Evolutionary conservation across 2,113 vertebrate genomes (phyloP), one percentile per base, ranked within the genome.

Genomic region (Athene cunicularia): DNA sequence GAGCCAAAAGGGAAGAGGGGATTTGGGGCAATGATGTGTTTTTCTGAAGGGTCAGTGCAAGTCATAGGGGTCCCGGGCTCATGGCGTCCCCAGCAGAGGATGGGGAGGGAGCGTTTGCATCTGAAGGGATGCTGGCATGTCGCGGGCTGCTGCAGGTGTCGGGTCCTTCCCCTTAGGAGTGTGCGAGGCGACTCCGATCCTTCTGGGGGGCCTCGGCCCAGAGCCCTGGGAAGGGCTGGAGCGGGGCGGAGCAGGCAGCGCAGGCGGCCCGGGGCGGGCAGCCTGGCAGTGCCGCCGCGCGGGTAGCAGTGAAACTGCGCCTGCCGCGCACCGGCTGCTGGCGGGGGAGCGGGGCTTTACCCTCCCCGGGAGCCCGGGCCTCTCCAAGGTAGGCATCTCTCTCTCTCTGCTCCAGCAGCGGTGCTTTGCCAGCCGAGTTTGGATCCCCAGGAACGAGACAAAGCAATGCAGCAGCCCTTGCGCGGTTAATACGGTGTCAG

Each of bases 221-320:
- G 35, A 71, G 43, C 67, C 59, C 26, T 37, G 71, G 41, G 43
- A 28, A 52, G 49, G 14, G 70, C 66, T 37, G 33, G 52, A 27
- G 27, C 15, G 6, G 47, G 2, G 18, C 5, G 3, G 50, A 43
- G n/a, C 6, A 39, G 39, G 39, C 39, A 39, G 59, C 0, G 13
- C 49, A 27, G 82, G 11, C 71, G n/a, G 71, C 2, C 1, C 35
- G 3, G 37, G 27, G 50, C 23, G 93, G 53, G 80, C 88, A 88
- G 95, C 93, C 73, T 77, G 91, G 80, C 87, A 91, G 87, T 87
- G 95, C 95, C 94, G 72, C 93, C 91, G 14, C 26, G 91, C 22
- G 93, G 96, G 93, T 84, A 52, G 35, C n/a, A 5, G 71, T 2
- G 89, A 94, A 94, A 96, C 75, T 97, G 94, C 95, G n/a, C n/a